Base-by-base conservation (phyloP, 2,113 vertebrate species). In the Parotia lawesii region DNA sequence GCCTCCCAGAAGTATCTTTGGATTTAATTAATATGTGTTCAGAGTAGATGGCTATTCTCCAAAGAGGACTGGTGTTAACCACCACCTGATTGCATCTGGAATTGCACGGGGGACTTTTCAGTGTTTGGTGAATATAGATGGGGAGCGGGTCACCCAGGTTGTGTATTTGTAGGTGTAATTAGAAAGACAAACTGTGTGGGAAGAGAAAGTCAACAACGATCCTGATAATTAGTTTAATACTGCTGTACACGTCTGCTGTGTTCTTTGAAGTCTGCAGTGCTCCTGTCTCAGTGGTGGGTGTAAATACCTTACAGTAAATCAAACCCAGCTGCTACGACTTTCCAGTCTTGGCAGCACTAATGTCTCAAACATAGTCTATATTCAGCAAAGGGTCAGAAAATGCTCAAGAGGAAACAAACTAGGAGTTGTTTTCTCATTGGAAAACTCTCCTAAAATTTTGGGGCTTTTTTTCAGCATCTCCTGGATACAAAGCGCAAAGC, bases 111-210 rank as follows among this genome's bases (percentile, higher is more conserved):
- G 33, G 21, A 38, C 61, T 60, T 65, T 29, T 79, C 66, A 58
- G 82, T 65, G 25, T 48, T 29, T 90, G 83, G 67, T 77, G 83
- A 71, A 66, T 86, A 40, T 14, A 70, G 35, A 31, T 18, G 25
- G 58, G 44, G 83, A 75, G 6, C 0, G 0, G 70, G 72, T 92
- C 67, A 82, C 67, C 80, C 50, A 61, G 69, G 51, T 21, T 51
- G 56, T 54, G 18, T 60, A 20, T 93, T 77, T 92, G 64, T 84
- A 37, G 48, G 40, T 56, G 58, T 89, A 85, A 93, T 94, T 89
- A 89, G 89, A 87, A 96, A 87, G 89, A 78, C 89, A 95, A 92
- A 87, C 44, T 60, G 16, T 89, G 80, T 53, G 57, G 75, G 66
- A 90, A 85, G 33, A 90, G 45, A 89, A 86, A 95, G 77, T 87